phyloP scores from a whole-genome alignment of 1,140 invertebrate genomes.

The Bathynomus jamesi region DNA sequence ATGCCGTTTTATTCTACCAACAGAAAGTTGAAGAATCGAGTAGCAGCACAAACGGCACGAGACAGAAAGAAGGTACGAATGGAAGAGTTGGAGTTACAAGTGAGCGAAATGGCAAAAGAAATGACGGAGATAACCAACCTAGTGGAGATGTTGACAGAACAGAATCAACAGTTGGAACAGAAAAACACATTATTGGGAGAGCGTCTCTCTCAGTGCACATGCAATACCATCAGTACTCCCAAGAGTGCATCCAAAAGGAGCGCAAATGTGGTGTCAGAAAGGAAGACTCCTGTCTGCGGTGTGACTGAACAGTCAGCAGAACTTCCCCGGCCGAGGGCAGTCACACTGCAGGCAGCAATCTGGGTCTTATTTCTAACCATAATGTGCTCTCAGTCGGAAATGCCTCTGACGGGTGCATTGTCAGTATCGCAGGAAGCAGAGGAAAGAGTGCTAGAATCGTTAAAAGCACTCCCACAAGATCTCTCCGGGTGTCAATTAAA shows the following conservation, averaged over 20 bases:
- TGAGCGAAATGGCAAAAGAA: neutral
- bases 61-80: slow-evolving; percentile 93
- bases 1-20: too few relatives aligned
- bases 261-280: neutral
- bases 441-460: neutral
- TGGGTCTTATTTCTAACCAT: neutral
- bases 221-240: neutral
- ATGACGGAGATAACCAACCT: neutral
- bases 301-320: neutral
- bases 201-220: neutral
- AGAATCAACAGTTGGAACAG: neutral
- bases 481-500: neutral
- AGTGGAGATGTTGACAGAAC: neutral
- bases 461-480: neutral
- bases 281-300: neutral
- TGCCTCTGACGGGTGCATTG: neutral
- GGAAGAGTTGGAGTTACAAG: slow-evolving; percentile 65
- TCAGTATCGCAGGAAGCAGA: neutral
- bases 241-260: neutral
- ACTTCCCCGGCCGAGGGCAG: neutral
- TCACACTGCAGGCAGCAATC: neutral
- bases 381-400: neutral
- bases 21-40: slow-evolving; percentile 89
- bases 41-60: slow-evolving; percentile 93
- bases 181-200: neutral